Conservation (phyloP, 2,888 invertebrate genomes). For the Phortica magna region DNA sequence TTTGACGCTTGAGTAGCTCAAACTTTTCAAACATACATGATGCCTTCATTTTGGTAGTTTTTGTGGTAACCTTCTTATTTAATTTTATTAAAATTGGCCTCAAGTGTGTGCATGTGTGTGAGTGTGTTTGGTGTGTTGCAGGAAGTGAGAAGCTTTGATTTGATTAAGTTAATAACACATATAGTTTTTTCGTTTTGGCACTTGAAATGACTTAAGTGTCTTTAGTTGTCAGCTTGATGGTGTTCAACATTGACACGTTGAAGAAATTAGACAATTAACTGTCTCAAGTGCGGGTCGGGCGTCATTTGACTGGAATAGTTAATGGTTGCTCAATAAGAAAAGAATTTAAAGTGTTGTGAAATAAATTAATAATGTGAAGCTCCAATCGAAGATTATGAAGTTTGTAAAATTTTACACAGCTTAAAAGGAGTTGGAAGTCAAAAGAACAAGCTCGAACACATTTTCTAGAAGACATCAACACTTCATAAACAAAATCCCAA, state of each 20-base stretch:
- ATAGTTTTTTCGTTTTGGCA: neutral
- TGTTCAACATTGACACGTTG: slow-evolving; percentile 46
- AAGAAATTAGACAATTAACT: neutral
- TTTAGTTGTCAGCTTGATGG: slow-evolving; percentile 17
- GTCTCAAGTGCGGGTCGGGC: neutral
- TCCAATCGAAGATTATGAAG: too few species aligned
- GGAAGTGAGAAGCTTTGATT: slow-evolving; percentile 1
- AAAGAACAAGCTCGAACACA: too few species aligned
- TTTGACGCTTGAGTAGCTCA: slow-evolving; percentile 73
- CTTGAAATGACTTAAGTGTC: neutral
- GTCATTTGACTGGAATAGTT: too few species aligned
- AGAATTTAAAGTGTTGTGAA: too few species aligned
- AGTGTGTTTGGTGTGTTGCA: neutral
- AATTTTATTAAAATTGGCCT: slow-evolving; percentile 54
- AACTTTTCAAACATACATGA: slow-evolving; percentile 24
- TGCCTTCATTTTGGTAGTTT: slow-evolving; percentile 23
- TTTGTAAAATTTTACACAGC: too few species aligned
- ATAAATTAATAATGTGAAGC: too few species aligned
- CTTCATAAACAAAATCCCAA: too few species aligned
- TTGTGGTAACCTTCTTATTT: slow-evolving; percentile 48
- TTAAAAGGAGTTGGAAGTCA: too few species aligned
- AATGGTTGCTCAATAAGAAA: too few species aligned
- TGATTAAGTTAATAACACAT: neutral
- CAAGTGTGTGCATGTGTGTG: neutral
- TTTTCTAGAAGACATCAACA: too few species aligned